Evolutionary conservation across 2,888 invertebrate genomes (phyloP), one percentile per base, ranked within the genome.

Genomic region (Caenorhabditis sp.): DNA sequence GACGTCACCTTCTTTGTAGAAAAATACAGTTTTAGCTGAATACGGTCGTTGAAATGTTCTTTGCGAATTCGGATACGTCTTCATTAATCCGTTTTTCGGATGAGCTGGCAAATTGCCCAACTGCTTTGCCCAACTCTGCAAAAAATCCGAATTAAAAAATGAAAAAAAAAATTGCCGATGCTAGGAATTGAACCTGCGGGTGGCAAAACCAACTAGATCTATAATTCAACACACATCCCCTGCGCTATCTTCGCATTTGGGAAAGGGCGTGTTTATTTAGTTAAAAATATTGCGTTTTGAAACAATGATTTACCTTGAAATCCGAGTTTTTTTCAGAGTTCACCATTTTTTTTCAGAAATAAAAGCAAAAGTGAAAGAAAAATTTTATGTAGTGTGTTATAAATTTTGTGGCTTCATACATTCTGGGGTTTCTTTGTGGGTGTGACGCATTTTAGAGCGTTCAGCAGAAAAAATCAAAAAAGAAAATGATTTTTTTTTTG

Each of bases 1-100:
- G 10, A 79, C 71, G 61, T 87, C 87, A 24, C 83, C 83, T 36
- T 86, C 87, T 54, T 86, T 87, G 79, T 86, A 87, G 71, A 87
- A 87, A 65, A 83, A 84, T 26, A 87, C 83, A 2, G 84, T 87
- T 71, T 87, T 87, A n/a, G 87, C 87, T 14, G 84, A 82, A 65
- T 84, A 85, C 2, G 86, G 86, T 5, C 85, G 72, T 14, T 76
- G 59, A 73, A 82, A 86, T 8, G 81, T 83, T 1, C 86, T 76
- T 10, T 71, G 51, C 3, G 68, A n/a, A 36, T 58, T 58, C 10
- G 26, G 66, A 21, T 64, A 71, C 21, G 63, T 66, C 23, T 55
- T 66, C 54, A 66, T 71, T 10, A 37, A 43, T 12, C 70, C 70
- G 37, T 70, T 70, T 55, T 54, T 51, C 14, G 70, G 70, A 26